Evolutionary conservation across 2,113 vertebrate genomes (phyloP).

Genomic region (Centropus unirufus): DNA sequence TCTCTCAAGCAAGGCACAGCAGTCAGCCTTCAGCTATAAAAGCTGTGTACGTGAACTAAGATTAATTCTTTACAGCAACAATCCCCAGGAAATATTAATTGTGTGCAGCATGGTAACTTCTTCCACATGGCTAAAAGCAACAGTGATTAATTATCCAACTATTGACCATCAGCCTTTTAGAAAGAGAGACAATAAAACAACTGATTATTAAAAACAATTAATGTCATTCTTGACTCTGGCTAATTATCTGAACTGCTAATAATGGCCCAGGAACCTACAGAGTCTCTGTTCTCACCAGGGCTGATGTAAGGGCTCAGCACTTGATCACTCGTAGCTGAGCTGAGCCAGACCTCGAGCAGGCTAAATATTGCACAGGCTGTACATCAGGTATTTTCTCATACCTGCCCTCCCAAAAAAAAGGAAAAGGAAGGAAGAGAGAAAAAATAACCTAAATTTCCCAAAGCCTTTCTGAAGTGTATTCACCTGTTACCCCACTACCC

Average conservation of each 20-base stretch:
- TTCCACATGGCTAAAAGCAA: constrained; percentile 30
- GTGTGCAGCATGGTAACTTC: constrained; percentile 17
- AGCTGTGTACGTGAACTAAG: neutral
- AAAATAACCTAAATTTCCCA: neutral
- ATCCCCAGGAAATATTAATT: constrained; percentile 54
- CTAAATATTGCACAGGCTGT: neutral
- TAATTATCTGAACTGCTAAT: constrained; percentile 40
- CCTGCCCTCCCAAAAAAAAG: neutral
- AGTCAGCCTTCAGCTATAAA: neutral
- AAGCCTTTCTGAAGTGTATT: neutral
- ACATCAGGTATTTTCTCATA: neutral
- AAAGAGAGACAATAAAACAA: constrained; percentile 52
- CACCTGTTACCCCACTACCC: neutral
- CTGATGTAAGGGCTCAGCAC: neutral
- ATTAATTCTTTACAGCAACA: constrained; percentile 42
- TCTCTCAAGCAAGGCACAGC: neutral
- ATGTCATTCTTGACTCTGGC: constrained; percentile 4
- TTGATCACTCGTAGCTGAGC: neutral
- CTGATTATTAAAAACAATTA: constrained; percentile 64
- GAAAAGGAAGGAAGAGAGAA: neutral
- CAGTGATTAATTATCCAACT: constrained; percentile 46
- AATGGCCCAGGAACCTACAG: constrained; percentile 20
- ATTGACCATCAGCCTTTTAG: constrained; percentile 26
- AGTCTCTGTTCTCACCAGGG: neutral
- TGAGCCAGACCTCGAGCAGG: neutral